phyloP scores from a whole-genome alignment of 2,888 invertebrate genomes.

The Eristalis intricaria region DNA sequence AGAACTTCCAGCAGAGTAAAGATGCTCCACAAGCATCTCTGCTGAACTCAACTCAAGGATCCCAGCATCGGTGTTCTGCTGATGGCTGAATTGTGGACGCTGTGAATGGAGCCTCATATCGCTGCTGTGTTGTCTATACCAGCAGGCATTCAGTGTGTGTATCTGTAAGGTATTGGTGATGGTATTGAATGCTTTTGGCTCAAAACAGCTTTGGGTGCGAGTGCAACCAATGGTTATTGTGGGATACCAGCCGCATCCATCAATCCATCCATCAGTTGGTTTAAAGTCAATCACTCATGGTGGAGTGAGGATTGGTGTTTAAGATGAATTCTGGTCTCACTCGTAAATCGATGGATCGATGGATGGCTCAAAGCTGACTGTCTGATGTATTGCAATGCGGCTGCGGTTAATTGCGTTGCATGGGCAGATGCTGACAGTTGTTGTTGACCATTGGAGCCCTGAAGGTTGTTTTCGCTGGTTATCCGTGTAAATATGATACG shows the following conservation, averaged over 20 bases:
- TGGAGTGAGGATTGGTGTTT: slow-evolving; percentile 46
- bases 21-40: slow-evolving; percentile 38
- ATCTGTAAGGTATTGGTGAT: slow-evolving; percentile 19
- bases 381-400: slow-evolving; percentile 50
- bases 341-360: slow-evolving; percentile 54
- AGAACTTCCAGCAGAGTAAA: slow-evolving; percentile 45
- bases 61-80: slow-evolving; percentile 35
- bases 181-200: slow-evolving; percentile 46
- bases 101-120: slow-evolving; percentile 32
- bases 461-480: background rate
- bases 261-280: slow-evolving; percentile 60
- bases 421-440: slow-evolving; percentile 12
- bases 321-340: slow-evolving; percentile 46
- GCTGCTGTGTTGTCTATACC: slow-evolving; percentile 23
- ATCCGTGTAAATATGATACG: background rate
- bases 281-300: slow-evolving; percentile 61
- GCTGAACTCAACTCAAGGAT: slow-evolving; percentile 64
- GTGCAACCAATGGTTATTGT: slow-evolving; percentile 69
- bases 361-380: slow-evolving; percentile 31
- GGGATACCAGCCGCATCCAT: slow-evolving; percentile 54
- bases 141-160: slow-evolving; percentile 21
- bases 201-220: slow-evolving; percentile 63
- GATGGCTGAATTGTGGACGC: slow-evolving; percentile 27
- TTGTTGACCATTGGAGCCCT: background rate
- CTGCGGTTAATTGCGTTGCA: slow-evolving; percentile 22